Evolutionary conservation across 2,888 invertebrate genomes (phyloP).

Genomic region (Lasioglossum morio): DNA sequence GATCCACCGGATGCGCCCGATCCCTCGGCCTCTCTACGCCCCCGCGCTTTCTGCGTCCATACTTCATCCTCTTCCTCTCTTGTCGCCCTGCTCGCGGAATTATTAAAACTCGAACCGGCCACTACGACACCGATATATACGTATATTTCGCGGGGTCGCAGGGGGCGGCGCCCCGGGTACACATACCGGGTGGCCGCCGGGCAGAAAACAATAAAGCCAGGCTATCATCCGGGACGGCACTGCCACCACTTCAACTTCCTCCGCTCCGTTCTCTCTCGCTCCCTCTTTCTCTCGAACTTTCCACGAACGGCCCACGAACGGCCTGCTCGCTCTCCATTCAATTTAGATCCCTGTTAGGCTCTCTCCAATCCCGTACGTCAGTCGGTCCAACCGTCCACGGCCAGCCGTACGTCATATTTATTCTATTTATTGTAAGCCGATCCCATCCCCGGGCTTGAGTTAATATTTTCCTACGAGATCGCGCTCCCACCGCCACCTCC

Average conservation of each 20-base stretch:
- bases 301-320: slow-evolving; percentile 59
- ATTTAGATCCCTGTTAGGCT: slow-evolving; percentile 77
- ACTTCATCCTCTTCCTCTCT: slow-evolving; percentile 59
- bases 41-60: slow-evolving; percentile 21
- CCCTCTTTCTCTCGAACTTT: slow-evolving; percentile 44
- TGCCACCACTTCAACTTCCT: slow-evolving; percentile 76
- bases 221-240: slow-evolving; percentile 76
- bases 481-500: slow-evolving; percentile 34
- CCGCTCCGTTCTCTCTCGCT: slow-evolving; percentile 3
- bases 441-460: slow-evolving; percentile 68
- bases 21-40: slow-evolving; percentile 7
- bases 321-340: slow-evolving; percentile 75
- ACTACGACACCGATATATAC: slow-evolving; percentile 66
- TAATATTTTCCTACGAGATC: slow-evolving; percentile 75
- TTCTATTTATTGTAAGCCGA: slow-evolving; percentile 77
- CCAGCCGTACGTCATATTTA: slow-evolving; percentile 72
- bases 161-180: slow-evolving; percentile 44
- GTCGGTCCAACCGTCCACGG: slow-evolving; percentile 41
- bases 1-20: slow-evolving; percentile 63
- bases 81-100: slow-evolving; percentile 73
- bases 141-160: slow-evolving; percentile 51
- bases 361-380: slow-evolving; percentile 53
- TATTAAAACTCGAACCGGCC: slow-evolving; percentile 80
- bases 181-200: slow-evolving; percentile 75
- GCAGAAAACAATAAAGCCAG: slow-evolving; percentile 81